These are phyloP conservation scores for Bradypodion pumilum DNA, from an alignment of 2,797 vertebrate genomes.

Conservation along the genomic window DNA sequence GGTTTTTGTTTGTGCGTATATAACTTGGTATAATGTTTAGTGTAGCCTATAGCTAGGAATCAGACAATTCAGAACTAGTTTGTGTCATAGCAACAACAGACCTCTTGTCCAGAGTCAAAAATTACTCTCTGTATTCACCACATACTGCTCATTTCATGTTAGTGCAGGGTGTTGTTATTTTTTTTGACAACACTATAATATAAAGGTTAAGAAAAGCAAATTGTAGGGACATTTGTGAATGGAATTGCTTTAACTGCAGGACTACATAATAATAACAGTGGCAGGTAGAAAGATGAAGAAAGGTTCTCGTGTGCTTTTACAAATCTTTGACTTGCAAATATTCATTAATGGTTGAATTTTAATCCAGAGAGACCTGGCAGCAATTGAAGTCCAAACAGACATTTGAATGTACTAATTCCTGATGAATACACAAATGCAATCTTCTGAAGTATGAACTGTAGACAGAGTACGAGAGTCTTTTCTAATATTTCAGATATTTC, in stretches of 20 bases:
- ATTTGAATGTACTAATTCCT: neutral
- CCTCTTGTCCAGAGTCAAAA: constrained; percentile 16
- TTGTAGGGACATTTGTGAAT: constrained; percentile 10
- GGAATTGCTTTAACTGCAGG: constrained; percentile 14
- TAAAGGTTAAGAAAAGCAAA: neutral
- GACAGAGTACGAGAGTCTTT: neutral
- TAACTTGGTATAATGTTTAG: constrained; percentile 2
- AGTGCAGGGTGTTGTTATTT: constrained; percentile 28
- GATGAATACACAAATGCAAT: neutral
- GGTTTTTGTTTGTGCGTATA: constrained; percentile 6
- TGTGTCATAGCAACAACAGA: constrained; percentile 34
- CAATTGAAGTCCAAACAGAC: neutral
- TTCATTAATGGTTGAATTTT: neutral
- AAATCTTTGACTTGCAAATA: neutral
- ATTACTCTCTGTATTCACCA: constrained; percentile 18
- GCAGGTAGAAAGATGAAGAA: constrained; percentile 14
- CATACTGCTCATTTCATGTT: constrained; percentile 13
- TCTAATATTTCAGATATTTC: neutral
- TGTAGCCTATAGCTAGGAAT: neutral
- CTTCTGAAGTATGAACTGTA: neutral
- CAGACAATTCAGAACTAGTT: neutral
- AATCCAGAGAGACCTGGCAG: constrained; percentile 1
- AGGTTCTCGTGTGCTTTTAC: neutral
- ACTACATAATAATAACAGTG: neutral
- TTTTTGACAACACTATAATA: constrained; percentile 12